Base-by-base conservation (phyloP, 2,888 invertebrate species). In the Stenoptilia bipunctidactyla region DNA sequence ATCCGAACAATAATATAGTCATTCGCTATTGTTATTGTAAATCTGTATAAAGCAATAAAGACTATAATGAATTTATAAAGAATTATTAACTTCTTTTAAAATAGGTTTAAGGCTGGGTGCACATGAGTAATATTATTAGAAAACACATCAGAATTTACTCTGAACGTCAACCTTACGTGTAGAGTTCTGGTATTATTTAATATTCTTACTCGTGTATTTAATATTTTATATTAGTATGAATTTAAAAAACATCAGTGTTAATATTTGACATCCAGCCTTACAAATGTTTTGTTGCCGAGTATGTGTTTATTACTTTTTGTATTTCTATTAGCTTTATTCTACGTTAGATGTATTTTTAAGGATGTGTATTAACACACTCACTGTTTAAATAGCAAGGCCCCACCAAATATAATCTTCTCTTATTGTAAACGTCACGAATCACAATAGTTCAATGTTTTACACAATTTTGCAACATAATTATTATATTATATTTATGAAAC, bases 281-380 rank as follows among this genome's bases (percentile, higher is more conserved):
- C 4, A 20, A 20, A 20, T 30, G 30, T 30, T 2, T 9, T 30
- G 12, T 27, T 37, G n/a, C 36, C 38, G 41, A 44, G 44, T 30
- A n/a, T 30, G 12, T 12, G 30, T 30, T 30, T 30, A n/a, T 10
- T 30, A 30, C 30, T 30, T 30, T 58, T 67, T 68, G 66, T 73
- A 76, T 68, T 20, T 76, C 69, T 66, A 51, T 61, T 79, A 80
- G 77, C 67, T 79, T 77, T 75, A 80, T 65, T 58, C 59, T 60
- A 62, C 63, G 56, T 45, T 37, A 39, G 55, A 49, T 43, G 27
- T 49, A 55, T 66, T 65, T 57, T 58, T 54, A 56, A 56, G 53
- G 61, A 68, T 61, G 71, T 76, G 68, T 71, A 82, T 83, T 83
- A 82, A 83, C 83, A 83, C 82, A 80, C 66, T 83, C 80, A 83